A percentile compares a stretch with the other conserved stretches of the same genome.
Evolutionary conservation across 2,113 vertebrate genomes (phyloP).

Genomic region (Pagrus major): DNA sequence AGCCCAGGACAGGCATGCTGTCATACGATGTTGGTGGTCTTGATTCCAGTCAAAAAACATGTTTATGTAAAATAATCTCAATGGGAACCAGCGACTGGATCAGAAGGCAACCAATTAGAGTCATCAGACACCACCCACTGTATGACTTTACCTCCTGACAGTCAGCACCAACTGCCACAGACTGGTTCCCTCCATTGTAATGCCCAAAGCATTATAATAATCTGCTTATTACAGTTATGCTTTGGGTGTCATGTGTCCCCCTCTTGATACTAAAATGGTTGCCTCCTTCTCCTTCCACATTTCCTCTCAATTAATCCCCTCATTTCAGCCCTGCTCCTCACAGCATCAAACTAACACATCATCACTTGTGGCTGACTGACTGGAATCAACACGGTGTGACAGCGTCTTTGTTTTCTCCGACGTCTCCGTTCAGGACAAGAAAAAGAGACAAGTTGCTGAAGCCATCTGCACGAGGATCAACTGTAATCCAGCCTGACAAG

Average conservation of each 20-base stretch:
- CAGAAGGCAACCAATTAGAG: not conserved
- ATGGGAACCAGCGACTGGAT: not conserved
- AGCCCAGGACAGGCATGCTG: no score
- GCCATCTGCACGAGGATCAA: slow-evolving; percentile 50
- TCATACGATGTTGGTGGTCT: no score
- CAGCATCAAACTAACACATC: slow-evolving; percentile 15
- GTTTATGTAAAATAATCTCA: slow-evolving; percentile 10
- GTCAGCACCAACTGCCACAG: slow-evolving; percentile 33
- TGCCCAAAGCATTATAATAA: slow-evolving; percentile 5
- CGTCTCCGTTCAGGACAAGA: slow-evolving; percentile 34
- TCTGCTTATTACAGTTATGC: slow-evolving; percentile 26
- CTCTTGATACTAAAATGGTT: not conserved
- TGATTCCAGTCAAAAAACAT: not conserved
- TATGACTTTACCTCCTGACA: slow-evolving; percentile 31
- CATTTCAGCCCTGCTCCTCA: slow-evolving; percentile 8
- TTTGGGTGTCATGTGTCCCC: slow-evolving; percentile 10
- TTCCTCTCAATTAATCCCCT: slow-evolving; percentile 9
- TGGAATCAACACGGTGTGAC: slow-evolving; percentile 38
- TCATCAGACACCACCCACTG: slow-evolving; percentile 2
- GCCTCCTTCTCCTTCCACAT: not conserved
- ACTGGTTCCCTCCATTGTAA: slow-evolving; percentile 17
- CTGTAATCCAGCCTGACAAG: slow-evolving; percentile 44
- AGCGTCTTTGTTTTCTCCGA: slow-evolving; percentile 41
- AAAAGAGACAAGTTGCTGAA: slow-evolving; percentile 44
- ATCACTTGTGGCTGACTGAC: slow-evolving; percentile 23